Percentiles rank a stretch among this genome's conserved stretches.
phyloP scores from a whole-genome alignment of 2,113 vertebrate genomes.

The Coracopsis vasa region DNA sequence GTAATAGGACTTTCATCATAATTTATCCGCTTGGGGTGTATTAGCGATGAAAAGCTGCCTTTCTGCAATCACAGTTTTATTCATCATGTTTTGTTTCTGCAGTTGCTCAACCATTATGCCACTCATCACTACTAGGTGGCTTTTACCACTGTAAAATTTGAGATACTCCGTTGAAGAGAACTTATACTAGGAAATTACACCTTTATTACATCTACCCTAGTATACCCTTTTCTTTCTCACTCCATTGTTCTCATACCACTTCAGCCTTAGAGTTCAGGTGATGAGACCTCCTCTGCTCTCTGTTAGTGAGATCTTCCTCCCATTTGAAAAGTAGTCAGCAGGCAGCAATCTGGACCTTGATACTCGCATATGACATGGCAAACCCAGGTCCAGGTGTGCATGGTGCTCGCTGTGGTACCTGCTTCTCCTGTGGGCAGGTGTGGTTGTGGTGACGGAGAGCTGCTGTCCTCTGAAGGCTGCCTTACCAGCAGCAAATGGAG shows the following conservation, averaged over 20 bases:
- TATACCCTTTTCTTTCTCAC: not conserved
- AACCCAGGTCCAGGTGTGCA: not conserved
- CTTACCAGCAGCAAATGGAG: fast-evolving
- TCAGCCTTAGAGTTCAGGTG: not conserved
- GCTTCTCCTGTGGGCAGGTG: not conserved
- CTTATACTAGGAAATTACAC: not conserved
- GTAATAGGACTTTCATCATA: conserved; percentile 17
- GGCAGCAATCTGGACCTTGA: not conserved
- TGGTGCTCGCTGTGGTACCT: fast-evolving
- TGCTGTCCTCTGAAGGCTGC: not conserved
- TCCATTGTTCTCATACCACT: not conserved
- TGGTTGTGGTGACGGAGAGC: not conserved
- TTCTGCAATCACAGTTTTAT: conserved; percentile 8
- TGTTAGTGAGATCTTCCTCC: not conserved
- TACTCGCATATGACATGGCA: fast-evolving
- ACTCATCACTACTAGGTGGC: not conserved
- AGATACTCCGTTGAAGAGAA: not conserved
- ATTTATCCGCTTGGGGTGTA: not conserved
- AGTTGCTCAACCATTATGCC: not conserved
- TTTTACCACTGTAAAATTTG: not conserved
- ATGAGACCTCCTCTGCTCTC: not conserved
- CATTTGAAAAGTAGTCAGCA: not conserved
- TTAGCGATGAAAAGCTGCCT: not conserved
- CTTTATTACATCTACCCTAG: not conserved
- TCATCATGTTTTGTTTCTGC: conserved; percentile 7